Evolutionary conservation across 2,113 vertebrate genomes (phyloP).

Genomic region (Urocynchramus pylzowi): DNA sequence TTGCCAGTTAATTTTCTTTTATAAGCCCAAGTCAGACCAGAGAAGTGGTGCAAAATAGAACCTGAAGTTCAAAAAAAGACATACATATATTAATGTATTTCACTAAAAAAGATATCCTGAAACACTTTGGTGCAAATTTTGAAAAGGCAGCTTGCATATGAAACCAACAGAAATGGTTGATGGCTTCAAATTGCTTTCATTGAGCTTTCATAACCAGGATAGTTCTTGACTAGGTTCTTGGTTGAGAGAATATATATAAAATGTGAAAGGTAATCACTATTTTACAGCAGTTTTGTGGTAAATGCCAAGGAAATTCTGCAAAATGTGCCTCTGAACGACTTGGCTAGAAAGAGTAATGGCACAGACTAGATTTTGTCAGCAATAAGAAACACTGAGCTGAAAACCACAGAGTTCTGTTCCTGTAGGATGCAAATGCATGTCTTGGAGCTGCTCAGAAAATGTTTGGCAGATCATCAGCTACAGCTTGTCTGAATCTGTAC

Average conservation of each 20-base stretch:
- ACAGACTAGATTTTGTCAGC: neutral
- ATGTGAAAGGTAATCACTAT: neutral
- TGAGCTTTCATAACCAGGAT: neutral
- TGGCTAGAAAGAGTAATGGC: neutral
- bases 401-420: neutral
- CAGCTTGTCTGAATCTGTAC: neutral
- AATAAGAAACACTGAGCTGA: neutral
- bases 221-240: neutral
- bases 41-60: neutral
- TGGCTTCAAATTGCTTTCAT: neutral
- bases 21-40: neutral
- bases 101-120: neutral
- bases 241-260: neutral
- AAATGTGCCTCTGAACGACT: neutral
- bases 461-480: neutral
- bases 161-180: neutral
- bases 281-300: neutral
- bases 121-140: neutral
- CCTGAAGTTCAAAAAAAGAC: neutral
- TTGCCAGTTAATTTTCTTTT: neutral
- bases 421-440: neutral
- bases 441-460: neutral
- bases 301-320: neutral
- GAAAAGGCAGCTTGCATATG: neutral
- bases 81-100: neutral